These are phyloP conservation scores for Orientallactaga sibirica DNA, from an alignment of 2,797 vertebrate genomes.

Conservation along the genomic window DNA sequence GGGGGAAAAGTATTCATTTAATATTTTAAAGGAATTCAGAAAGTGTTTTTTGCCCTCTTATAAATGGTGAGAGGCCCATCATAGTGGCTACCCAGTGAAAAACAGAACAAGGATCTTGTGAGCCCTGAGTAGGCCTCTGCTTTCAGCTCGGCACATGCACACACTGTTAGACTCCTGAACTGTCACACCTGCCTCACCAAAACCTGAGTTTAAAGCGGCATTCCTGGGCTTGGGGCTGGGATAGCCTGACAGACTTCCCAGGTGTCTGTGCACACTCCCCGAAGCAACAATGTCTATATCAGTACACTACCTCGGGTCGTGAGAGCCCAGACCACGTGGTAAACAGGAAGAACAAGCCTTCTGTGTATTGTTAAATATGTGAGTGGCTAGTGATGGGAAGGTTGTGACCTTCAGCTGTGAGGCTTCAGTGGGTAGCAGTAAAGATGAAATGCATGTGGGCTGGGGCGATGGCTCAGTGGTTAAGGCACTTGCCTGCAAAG, in stretches of 20 bases:
- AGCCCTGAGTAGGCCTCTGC: neutral
- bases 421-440: accelerated
- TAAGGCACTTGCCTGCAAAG: no score
- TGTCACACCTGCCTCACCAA: accelerated
- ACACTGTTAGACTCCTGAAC: accelerated
- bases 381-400: neutral
- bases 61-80: neutral
- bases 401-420: neutral
- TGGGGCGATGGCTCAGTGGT: no score
- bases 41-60: neutral
- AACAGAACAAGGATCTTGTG: accelerated
- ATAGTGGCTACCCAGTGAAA: neutral
- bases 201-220: neutral
- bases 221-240: accelerated
- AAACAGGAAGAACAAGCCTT: no score
- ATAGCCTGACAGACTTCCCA: neutral
- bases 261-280: neutral
- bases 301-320: neutral
- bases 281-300: neutral
- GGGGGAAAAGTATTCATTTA: neutral
- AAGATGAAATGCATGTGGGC: neutral
- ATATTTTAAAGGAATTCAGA: neutral
- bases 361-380: accelerated
- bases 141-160: neutral
- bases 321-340: neutral